phyloP scores from a whole-genome alignment of 2,113 vertebrate genomes.

The Lipotes vexillifer region DNA sequence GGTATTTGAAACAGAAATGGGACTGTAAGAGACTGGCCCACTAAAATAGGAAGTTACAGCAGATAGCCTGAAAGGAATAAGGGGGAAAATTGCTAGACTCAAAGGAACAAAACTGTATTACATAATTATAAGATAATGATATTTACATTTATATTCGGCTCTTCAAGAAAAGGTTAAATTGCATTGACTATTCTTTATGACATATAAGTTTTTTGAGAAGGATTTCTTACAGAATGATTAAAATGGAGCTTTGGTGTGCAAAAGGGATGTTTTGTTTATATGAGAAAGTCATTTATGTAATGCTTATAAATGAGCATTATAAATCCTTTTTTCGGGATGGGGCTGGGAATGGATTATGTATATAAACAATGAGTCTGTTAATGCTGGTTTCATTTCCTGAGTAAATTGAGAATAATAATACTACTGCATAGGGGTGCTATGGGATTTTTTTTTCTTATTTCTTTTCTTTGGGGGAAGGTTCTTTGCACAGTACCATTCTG shows the following conservation, averaged over 20 bases:
- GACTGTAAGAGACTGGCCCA: neutral
- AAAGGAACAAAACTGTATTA: neutral
- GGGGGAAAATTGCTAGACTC: neutral
- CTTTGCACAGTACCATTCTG: too few species aligned
- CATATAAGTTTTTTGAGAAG: neutral
- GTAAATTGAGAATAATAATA: neutral
- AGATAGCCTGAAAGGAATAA: neutral
- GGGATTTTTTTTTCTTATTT: neutral
- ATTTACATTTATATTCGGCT: neutral
- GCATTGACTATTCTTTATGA: neutral
- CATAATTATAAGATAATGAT: neutral
- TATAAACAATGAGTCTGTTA: neutral
- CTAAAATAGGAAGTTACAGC: neutral
- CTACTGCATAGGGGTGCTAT: neutral
- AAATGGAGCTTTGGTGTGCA: neutral
- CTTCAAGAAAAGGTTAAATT: neutral
- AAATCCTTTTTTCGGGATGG: neutral
- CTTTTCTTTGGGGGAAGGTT: too few species aligned
- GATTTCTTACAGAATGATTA: slow-evolving; percentile 14
- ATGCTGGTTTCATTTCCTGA: neutral
- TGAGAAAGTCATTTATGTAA: neutral
- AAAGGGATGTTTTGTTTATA: neutral
- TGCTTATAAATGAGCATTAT: neutral
- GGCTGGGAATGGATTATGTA: neutral
- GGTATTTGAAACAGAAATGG: neutral